These are phyloP conservation scores for Leiothrix lutea DNA, from an alignment of 2,113 vertebrate genomes.

Conservation along the genomic window DNA sequence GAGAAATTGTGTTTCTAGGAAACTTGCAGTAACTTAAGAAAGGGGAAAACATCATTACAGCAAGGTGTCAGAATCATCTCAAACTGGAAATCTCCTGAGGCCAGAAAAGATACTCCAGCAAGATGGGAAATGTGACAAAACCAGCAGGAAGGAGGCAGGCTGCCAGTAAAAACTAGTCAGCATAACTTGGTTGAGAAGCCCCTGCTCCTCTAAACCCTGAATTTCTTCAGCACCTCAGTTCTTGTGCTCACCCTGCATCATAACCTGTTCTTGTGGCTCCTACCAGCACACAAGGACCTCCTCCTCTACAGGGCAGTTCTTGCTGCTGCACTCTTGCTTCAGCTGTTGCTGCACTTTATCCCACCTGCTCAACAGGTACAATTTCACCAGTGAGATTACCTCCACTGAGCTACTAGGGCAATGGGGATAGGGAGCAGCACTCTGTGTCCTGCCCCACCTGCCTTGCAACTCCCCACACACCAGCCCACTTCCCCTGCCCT, in stretches of 20 bases:
- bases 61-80: background rate
- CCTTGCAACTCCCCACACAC: fast-evolving
- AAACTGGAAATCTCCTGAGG: background rate
- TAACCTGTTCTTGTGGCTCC: background rate
- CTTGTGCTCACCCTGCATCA: background rate
- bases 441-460: fast-evolving
- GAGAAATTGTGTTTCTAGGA: background rate
- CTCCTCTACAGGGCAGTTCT: background rate
- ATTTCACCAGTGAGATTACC: fast-evolving
- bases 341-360: background rate
- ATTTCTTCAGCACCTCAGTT: background rate
- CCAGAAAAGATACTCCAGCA: background rate
- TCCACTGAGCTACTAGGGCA: fast-evolving
- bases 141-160: background rate
- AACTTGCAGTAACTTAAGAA: background rate
- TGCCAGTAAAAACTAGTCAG: background rate
- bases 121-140: background rate
- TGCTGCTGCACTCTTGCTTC: background rate
- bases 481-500: fast-evolving
- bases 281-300: too few relatives aligned
- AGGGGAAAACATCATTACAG: background rate
- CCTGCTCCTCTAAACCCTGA: background rate
- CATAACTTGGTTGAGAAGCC: background rate
- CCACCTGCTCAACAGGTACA: too few relatives aligned
- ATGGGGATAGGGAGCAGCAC: background rate